Evolutionary conservation across 2,888 invertebrate species (phyloP).

Genomic region (Rhagonycha fulva): DNA sequence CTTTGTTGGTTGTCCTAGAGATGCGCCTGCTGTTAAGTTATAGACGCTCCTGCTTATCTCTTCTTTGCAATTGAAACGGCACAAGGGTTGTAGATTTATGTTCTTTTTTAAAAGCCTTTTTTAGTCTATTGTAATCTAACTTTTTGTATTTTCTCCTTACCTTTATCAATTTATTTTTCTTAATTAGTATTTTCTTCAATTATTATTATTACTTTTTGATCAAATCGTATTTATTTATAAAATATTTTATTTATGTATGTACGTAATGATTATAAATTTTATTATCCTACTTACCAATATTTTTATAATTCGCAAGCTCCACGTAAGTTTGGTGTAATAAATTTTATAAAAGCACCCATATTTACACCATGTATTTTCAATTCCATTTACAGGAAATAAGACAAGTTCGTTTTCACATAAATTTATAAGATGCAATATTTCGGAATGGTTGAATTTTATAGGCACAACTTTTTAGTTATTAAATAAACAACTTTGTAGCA

Average conservation of each 20-base stretch:
- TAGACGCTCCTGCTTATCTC: constrained; percentile 29
- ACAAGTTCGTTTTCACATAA: constrained; percentile 37
- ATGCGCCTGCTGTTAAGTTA: constrained; percentile 24
- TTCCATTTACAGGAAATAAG: constrained; percentile 41
- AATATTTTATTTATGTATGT: neutral
- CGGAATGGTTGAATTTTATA: neutral
- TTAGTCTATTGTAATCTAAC: neutral
- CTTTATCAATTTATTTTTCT: neutral
- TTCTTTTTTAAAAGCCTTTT: constrained; percentile 10
- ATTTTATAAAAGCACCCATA: constrained; percentile 23
- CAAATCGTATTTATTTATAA: no score
- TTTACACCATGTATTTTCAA: constrained; percentile 30
- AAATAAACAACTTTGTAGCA: neutral
- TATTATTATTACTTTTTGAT: neutral
- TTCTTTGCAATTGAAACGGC: constrained; percentile 30
- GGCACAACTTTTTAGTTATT: constrained; percentile 3
- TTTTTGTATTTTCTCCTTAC: neutral
- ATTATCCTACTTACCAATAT: constrained; percentile 19
- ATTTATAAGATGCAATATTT: constrained; percentile 24
- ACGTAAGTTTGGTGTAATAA: constrained; percentile 19
- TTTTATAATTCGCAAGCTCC: constrained; percentile 6
- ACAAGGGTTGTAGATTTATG: constrained; percentile 24
- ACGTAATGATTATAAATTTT: neutral
- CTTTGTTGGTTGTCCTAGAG: constrained; percentile 31
- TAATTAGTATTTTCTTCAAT: neutral